Evolutionary conservation across 2,113 vertebrate genomes (phyloP).

Genomic region (Apaloderma vittatum): DNA sequence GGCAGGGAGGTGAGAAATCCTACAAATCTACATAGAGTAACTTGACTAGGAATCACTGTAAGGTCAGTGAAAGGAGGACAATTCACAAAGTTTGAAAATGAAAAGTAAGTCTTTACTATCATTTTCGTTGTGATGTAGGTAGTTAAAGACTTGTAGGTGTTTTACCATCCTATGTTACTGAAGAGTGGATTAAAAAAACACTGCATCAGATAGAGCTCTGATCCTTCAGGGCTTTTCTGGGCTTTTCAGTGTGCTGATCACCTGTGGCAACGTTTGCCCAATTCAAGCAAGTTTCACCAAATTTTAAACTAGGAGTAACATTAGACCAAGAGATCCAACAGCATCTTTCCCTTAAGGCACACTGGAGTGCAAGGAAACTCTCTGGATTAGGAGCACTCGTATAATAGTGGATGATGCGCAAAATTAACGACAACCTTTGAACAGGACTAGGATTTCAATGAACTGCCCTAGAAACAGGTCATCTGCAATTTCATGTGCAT

Average conservation of each 20-base stretch:
- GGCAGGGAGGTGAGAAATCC: rapidly evolving
- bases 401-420: neutral
- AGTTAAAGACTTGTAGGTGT: neutral
- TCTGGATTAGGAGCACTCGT: neutral
- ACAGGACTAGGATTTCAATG: conserved; percentile 6
- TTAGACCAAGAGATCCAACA: neutral
- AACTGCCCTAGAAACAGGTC: neutral
- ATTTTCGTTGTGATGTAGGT: neutral
- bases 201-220: neutral
- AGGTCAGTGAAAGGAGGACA: neutral
- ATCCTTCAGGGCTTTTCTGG: neutral
- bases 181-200: neutral
- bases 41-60: neutral
- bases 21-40: neutral
- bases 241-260: neutral
- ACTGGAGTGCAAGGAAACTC: neutral
- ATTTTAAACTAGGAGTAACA: conserved; percentile 17
- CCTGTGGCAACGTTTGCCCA: neutral
- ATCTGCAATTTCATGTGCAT: neutral
- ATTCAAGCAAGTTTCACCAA: conserved; percentile 17
- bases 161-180: neutral
- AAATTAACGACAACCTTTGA: neutral
- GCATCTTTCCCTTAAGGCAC: neutral
- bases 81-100: neutral
- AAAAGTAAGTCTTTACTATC: neutral